Evolutionary conservation across 2,113 vertebrate genomes (phyloP), one percentile per base, ranked within the genome.

Genomic region (Bungarus multicinctus): DNA sequence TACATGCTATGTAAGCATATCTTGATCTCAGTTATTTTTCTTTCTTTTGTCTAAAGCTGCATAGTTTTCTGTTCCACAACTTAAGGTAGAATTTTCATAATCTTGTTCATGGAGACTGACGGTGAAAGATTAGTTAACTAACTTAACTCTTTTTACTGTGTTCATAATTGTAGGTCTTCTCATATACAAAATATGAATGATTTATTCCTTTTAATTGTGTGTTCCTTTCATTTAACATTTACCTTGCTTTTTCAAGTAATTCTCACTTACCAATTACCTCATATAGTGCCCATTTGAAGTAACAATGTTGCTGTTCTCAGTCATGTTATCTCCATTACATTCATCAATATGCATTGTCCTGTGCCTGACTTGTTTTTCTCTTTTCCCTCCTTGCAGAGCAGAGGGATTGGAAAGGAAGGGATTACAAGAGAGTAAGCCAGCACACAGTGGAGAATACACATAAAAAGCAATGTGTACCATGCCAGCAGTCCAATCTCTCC

Each of bases 1-100:
- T 94, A 45, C 94, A 55, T 93, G 94, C 93, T 96, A 87, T 96
- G 97, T 97, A 97, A 98, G 97, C 94, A 53, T 96, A 93, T 90
- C 43, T 86, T 69, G 94, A 94, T 95, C 88, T 57, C 27, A 0
- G 74, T 12, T 27, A 50, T 52, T 0, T 74, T 81, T 47, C 27
- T 4, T 53, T 39, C 52, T 58, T 87, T n/a, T 90, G 0, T 86
- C 0, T 1, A 57, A 25, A 47, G 27, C 0, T 93, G 91, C 88
- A 30, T 93, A 92, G 16, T n/a, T 27, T 16, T 7, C 27, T 52
- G 0, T n/a, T 1, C 16, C 74, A n/a, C 22, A 45, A n/a, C 12
- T 58, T 86, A 11, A 50, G 23, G 58, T 39, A 27, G 43, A 23
- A 50, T 30, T 64, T 90, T 43, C 7, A 55, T 43, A 60, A 4